Base-by-base conservation (phyloP, 2,888 invertebrate genomes). In the Camptogramma bilineatum region DNA sequence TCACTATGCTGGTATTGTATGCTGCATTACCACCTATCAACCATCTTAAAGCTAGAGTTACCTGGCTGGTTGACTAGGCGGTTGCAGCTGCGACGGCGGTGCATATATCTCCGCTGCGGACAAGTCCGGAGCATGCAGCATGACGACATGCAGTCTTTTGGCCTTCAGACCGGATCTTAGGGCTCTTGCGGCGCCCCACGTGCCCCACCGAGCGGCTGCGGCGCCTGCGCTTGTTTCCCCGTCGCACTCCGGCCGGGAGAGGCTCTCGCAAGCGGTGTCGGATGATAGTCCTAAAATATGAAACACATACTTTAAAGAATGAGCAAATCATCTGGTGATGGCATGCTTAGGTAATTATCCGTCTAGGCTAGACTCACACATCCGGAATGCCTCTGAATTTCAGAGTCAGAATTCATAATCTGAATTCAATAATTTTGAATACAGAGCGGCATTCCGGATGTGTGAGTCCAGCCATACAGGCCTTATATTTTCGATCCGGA, bases 121-220 rank as follows among this genome's bases (percentile, higher is more conserved):
- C 62, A 96, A 86, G 63, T 95, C 95, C 5, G 95, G 94, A 8
- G 97, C 96, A 82, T 97, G 96, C 68, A 97, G 89, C 64, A 96
- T 94, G 48, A 97, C 94, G 34, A 97, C 97, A 79, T 95, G 95
- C 62, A 97, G 94, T 10, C 96, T 95, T 66, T 95, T 94, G 3
- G 96, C 94, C 59, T 94, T 94, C 69, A 97, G 87, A 73, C 96
- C 95, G 48, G 95, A 93, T 34, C 96, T 93, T 67, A 97, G 85
- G 5, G 96, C 96, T 34, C 95, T 94, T 66, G 96, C 96, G 4
- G 96, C 97, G 61, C 97, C 97, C 88, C 96, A 96, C 16, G 97
- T 96, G 7, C 97, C 97, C 85, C 96, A 96, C 42, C 96, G 94
- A 0, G 95, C 95, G 0, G 95, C 95, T 0, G 93, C 93, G 0